phyloP scores from a whole-genome alignment of 2,888 invertebrate species.

The Hanleya hanleyi region DNA sequence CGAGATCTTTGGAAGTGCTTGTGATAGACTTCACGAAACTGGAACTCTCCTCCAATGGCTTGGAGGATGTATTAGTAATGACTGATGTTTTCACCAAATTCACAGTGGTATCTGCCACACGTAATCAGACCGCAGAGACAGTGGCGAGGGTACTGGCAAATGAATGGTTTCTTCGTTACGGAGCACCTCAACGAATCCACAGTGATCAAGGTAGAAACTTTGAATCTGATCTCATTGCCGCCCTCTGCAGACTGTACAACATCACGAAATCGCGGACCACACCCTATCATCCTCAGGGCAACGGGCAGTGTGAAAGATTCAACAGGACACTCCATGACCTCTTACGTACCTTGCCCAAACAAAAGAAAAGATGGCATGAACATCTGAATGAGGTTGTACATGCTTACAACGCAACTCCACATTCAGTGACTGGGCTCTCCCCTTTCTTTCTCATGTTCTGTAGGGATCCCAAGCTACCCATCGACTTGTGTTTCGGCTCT shows the following conservation, averaged over 20 bases:
- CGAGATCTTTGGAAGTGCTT: background rate
- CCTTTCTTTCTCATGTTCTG: conserved; percentile 11
- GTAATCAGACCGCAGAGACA: background rate
- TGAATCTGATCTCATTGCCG: background rate
- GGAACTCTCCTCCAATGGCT: conserved; percentile 10
- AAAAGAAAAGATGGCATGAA: background rate
- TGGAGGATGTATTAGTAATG: conserved; percentile 14
- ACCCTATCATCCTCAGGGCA: conserved; percentile 1
- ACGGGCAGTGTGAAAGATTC: background rate
- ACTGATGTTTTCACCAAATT: conserved; percentile 10
- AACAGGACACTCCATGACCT: background rate
- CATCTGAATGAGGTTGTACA: background rate
- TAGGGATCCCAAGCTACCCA: background rate
- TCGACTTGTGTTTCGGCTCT: background rate
- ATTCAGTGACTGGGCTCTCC: background rate
- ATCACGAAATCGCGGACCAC: background rate
- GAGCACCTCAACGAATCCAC: background rate
- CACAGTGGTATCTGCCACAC: background rate
- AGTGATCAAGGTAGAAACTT: background rate
- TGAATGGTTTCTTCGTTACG: background rate
- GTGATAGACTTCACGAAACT: background rate
- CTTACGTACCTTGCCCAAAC: background rate
- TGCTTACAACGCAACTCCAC: background rate
- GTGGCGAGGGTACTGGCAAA: conserved; percentile 4
- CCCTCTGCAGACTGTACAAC: background rate